Percentiles rank a stretch among this genome's conserved stretches.
Evolutionary conservation across 1,140 invertebrate genomes (phyloP).

Genomic region (Scaptodrosophila lebanonensis): DNA sequence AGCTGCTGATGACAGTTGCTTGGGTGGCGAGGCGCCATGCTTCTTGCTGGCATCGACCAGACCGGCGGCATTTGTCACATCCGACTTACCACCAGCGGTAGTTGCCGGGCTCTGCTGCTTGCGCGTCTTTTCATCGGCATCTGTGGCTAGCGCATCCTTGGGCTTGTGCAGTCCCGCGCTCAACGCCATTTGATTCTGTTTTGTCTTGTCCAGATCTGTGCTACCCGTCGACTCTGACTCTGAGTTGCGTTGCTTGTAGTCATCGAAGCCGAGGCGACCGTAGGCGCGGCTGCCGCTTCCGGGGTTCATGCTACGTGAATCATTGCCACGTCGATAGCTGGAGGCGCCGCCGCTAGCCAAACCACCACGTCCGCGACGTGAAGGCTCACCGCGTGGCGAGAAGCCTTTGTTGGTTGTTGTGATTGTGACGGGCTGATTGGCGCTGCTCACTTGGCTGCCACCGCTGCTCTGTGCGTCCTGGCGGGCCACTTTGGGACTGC

Average conservation of each 20-base stretch:
- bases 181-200: slow-evolving; percentile 83
- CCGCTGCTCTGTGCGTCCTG: slow-evolving; percentile 42
- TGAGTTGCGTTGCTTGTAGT: slow-evolving; percentile 70
- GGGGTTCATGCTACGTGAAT: slow-evolving; percentile 9
- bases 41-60: slow-evolving; percentile 22
- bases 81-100: no score
- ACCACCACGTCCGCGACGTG: slow-evolving; percentile 85
- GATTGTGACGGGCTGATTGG: no score
- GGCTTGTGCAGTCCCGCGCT: slow-evolving; percentile 81
- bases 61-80: slow-evolving; percentile 5
- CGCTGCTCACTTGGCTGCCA: no score
- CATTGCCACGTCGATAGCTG: slow-evolving; percentile 13
- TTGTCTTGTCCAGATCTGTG: slow-evolving; percentile 82
- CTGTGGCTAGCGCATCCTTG: slow-evolving; percentile 54
- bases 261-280: slow-evolving; percentile 81
- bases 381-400: slow-evolving; percentile 89
- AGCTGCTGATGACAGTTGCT: slow-evolving; percentile 32
- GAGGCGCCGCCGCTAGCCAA: slow-evolving; percentile 55
- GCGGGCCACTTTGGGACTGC: slow-evolving; percentile 47
- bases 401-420: slow-evolving; percentile 78
- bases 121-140: slow-evolving; percentile 22
- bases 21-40: slow-evolving; percentile 4
- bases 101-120: slow-evolving; percentile 22
- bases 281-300: slow-evolving; percentile 33
- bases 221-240: slow-evolving; percentile 39